phyloP scores from a whole-genome alignment of 2,113 vertebrate species.

The Ovis aries region ARS-UI_Ramb_v3.0 NC_056060.1:1266501-1267000 shows the following conservation, averaged over 20 bases:
- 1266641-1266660: too few relatives aligned
- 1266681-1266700: neutral
- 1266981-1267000: neutral
- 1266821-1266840: rapidly evolving
- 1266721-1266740: neutral
- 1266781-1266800: neutral
- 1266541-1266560: rapidly evolving
- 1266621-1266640: neutral
- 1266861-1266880: neutral
- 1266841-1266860: neutral
- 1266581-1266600: neutral
- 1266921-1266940: neutral
- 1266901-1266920: neutral
- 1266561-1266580: neutral
- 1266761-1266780: neutral
- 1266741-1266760: neutral
- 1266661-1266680: neutral
- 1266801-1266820: neutral
- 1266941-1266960: neutral
- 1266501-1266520: neutral
- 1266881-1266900: neutral
- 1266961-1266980: neutral
- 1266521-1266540: neutral
- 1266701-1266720: neutral
- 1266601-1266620: neutral